Conservation (phyloP, 2,888 invertebrate species). For the Adelphocoris suturalis region DNA sequence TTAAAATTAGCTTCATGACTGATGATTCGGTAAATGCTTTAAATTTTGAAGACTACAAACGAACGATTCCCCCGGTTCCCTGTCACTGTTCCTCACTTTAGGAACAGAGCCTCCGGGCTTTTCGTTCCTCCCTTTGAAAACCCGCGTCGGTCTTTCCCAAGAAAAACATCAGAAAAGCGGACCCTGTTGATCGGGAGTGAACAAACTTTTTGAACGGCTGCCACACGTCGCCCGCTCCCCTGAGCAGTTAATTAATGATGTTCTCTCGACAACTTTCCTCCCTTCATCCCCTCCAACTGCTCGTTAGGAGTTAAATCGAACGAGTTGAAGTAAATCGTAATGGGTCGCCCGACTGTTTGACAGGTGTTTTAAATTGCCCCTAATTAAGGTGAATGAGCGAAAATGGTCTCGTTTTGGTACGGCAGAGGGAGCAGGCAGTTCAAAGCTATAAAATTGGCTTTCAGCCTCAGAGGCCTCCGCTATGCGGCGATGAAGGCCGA, state of each 20-base stretch:
- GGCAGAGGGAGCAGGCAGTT: not conserved
- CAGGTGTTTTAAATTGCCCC: conserved; percentile 69
- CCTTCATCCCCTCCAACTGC: not conserved
- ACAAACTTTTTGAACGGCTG: conserved; percentile 68
- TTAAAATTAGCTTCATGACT: conserved; percentile 53
- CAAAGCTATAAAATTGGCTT: conserved; percentile 26
- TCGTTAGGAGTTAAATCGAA: conserved; percentile 61
- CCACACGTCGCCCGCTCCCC: conserved; percentile 65
- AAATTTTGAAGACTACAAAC: conserved; percentile 21
- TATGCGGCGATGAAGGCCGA: not conserved
- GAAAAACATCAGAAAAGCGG: conserved; percentile 33
- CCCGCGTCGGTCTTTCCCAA: not conserved
- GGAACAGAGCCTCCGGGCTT: no score
- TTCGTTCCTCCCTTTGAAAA: no score
- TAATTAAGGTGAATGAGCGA: conserved; percentile 57
- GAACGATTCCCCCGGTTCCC: not conserved
- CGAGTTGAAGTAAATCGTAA: conserved; percentile 69
- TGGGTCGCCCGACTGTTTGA: conserved; percentile 60
- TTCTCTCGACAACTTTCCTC: conserved; percentile 39
- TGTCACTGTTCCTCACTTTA: not conserved
- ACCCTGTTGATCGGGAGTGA: conserved; percentile 25
- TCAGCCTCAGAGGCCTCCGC: not conserved
- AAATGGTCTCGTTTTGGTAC: conserved; percentile 4
- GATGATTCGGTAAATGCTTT: conserved; percentile 59
- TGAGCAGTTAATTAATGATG: conserved; percentile 69